A percentile compares a stretch with the other conserved stretches of the same genome.
Evolutionary conservation across 2,888 invertebrate species (phyloP).

Genomic region (Schrankia costaestrigalis): DNA sequence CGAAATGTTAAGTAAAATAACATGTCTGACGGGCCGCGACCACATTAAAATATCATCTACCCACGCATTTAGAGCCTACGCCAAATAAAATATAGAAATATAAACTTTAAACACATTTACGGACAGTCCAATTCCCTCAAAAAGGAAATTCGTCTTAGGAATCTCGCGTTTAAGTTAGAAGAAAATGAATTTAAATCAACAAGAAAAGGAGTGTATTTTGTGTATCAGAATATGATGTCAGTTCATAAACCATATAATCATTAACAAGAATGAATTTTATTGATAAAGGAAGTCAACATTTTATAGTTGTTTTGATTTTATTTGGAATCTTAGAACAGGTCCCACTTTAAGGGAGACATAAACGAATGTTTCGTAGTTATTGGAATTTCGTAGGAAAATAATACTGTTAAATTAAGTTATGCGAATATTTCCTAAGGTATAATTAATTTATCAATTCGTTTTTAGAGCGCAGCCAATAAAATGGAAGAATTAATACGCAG

Average conservation of each 20-base stretch:
- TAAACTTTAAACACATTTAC: slow-evolving; percentile 29
- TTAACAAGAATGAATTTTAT: slow-evolving; percentile 35
- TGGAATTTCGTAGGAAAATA: not conserved
- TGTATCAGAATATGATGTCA: not conserved
- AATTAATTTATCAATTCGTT: no score
- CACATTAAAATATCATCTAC: slow-evolving; percentile 59
- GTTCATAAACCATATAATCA: slow-evolving; percentile 31
- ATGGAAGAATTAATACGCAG: no score
- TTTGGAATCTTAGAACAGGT: slow-evolving; percentile 19
- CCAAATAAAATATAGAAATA: slow-evolving; percentile 26
- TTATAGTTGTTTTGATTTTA: slow-evolving; percentile 26
- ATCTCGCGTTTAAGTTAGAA: slow-evolving; percentile 6
- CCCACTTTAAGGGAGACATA: slow-evolving; percentile 10
- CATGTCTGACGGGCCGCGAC: slow-evolving; percentile 37
- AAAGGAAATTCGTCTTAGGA: not conserved
- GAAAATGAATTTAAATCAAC: slow-evolving; percentile 36
- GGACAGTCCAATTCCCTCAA: slow-evolving; percentile 3
- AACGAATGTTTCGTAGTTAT: slow-evolving; percentile 1
- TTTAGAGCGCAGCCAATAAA: no score
- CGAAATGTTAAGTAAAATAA: slow-evolving; percentile 35
- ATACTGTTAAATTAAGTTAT: no score
- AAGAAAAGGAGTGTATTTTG: slow-evolving; percentile 26
- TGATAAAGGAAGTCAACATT: slow-evolving; percentile 33
- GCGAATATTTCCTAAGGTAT: no score
- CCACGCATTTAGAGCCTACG: slow-evolving; percentile 40